A percentile compares a stretch with the other conserved stretches of the same genome.
Evolutionary conservation across 2,113 vertebrate species (phyloP).

Genomic region (Ophiodon elongatus): DNA sequence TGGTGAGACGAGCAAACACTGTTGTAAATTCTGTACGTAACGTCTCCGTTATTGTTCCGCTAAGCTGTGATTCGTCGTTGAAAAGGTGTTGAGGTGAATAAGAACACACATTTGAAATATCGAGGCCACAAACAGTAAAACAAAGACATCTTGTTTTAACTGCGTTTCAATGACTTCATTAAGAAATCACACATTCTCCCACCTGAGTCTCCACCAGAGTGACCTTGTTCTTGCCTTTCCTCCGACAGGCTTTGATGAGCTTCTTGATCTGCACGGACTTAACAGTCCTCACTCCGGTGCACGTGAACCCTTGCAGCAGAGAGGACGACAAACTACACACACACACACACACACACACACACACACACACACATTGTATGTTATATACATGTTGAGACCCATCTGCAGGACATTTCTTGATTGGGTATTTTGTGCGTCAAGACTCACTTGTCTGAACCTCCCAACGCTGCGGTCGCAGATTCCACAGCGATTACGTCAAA

Average conservation of each 20-base stretch:
- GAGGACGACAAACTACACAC: slow-evolving; percentile 77
- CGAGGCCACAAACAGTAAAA: background rate
- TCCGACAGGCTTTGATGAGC: slow-evolving; percentile 75
- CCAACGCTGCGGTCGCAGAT: background rate
- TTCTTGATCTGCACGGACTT: slow-evolving; percentile 26
- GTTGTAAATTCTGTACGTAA: background rate
- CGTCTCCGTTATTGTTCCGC: background rate
- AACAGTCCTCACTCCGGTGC: slow-evolving; percentile 68
- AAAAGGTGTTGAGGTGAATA: background rate
- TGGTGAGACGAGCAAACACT: background rate
- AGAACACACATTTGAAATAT: background rate
- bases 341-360: slow-evolving; percentile 39
- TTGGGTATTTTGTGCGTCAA: background rate
- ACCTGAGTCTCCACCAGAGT: slow-evolving; percentile 81
- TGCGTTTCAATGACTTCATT: background rate
- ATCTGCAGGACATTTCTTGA: background rate
- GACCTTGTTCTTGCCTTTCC: slow-evolving; percentile 54
- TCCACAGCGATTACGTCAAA: slow-evolving; percentile 64
- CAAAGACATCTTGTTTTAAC: background rate
- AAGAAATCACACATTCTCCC: background rate
- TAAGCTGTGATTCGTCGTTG: background rate
- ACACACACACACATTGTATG: slow-evolving; percentile 16
- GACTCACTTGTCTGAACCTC: slow-evolving; percentile 59
- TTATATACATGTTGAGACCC: background rate
- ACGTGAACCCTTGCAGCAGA: slow-evolving; percentile 84